Conservation (phyloP, 1,140 invertebrate genomes). For the Drosophila littoralis region DNA sequence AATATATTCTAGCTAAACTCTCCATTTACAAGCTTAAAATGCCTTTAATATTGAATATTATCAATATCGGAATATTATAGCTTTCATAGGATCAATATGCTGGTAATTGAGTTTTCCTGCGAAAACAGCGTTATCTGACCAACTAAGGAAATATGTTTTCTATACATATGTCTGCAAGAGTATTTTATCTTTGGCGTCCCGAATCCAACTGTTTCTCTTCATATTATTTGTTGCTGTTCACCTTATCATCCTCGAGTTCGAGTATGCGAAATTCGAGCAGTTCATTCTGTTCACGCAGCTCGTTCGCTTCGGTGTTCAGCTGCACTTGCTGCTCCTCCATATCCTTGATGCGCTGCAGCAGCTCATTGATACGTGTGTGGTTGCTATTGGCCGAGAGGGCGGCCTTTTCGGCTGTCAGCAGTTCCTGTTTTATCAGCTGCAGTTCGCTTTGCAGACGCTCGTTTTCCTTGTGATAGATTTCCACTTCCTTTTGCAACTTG, state of each 20-base stretch:
- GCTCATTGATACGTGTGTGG: slow-evolving; percentile 63
- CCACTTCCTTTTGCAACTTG: slow-evolving; percentile 82
- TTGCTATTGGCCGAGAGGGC: slow-evolving; percentile 53
- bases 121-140: too few relatives aligned
- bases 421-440: slow-evolving; percentile 79
- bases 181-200: not conserved
- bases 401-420: slow-evolving; percentile 68
- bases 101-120: too few relatives aligned
- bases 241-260: slow-evolving; percentile 85
- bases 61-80: too few relatives aligned
- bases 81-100: too few relatives aligned
- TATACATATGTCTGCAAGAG: too few relatives aligned
- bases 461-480: slow-evolving; percentile 80
- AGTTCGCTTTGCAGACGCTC: slow-evolving; percentile 69
- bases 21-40: too few relatives aligned
- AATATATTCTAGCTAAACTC: too few relatives aligned
- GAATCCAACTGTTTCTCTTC: not conserved
- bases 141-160: too few relatives aligned
- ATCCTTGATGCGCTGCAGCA: slow-evolving; percentile 73
- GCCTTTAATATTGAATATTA: too few relatives aligned
- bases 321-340: slow-evolving; percentile 84
- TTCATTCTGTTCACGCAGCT: slow-evolving; percentile 85
- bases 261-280: slow-evolving; percentile 86
- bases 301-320: slow-evolving; percentile 84
- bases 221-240: slow-evolving; percentile 38